A percentile compares a stretch with the other conserved stretches of the same genome.
These are phyloP conservation scores for Congeria kusceri DNA, from an alignment of 2,888 invertebrate species.

Conservation along the genomic window DNA sequence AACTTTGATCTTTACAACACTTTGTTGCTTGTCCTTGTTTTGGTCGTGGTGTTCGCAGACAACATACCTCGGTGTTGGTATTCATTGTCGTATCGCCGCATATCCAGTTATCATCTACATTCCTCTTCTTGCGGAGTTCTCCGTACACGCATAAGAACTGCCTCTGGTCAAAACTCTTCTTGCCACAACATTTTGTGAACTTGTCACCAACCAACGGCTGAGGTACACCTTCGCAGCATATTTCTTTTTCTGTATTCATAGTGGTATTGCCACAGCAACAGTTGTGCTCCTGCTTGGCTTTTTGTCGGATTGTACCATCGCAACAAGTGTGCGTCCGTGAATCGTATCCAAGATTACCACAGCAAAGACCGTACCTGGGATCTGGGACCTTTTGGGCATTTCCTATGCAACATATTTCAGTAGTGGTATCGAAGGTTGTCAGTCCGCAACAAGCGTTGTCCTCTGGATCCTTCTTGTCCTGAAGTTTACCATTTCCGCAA, in stretches of 20 bases:
- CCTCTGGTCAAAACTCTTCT: constrained; percentile 38
- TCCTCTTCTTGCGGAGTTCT: constrained; percentile 35
- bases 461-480: constrained; percentile 40
- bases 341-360: constrained; percentile 42
- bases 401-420: constrained; percentile 55
- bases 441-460: constrained; percentile 55
- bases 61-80: constrained; percentile 49
- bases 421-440: constrained; percentile 42
- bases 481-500: constrained; percentile 46
- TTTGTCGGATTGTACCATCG: constrained; percentile 32
- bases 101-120: constrained; percentile 41
- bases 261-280: constrained; percentile 52
- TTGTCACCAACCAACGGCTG: constrained; percentile 34
- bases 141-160: constrained; percentile 38
- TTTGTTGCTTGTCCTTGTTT: constrained; percentile 28
- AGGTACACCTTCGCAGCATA: constrained; percentile 52
- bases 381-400: constrained; percentile 36
- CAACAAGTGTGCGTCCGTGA: constrained; percentile 44
- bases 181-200: constrained; percentile 41
- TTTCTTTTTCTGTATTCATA: constrained; percentile 41
- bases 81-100: constrained; percentile 55
- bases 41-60: constrained; percentile 28
- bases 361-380: constrained; percentile 42
- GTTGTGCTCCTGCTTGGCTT: constrained; percentile 35
- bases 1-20: constrained; percentile 48